Evolutionary conservation across 2,797 vertebrate species (phyloP).

Genomic region (Halcyon badia): DNA sequence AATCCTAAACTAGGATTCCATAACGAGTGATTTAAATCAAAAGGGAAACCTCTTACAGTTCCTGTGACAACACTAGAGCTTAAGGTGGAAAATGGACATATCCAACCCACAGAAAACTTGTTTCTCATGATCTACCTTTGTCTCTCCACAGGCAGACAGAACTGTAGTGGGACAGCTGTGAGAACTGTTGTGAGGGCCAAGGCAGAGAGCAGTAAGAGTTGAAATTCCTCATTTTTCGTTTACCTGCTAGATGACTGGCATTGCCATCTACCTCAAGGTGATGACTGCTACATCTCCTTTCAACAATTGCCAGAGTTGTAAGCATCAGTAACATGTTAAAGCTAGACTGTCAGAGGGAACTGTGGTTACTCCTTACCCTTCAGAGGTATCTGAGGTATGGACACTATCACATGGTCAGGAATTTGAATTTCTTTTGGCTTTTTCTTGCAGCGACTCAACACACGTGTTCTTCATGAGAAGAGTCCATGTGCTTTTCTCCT

Average conservation of each 20-base stretch:
- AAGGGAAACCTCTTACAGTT: too few relatives aligned
- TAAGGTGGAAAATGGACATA: not conserved
- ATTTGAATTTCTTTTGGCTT: not conserved
- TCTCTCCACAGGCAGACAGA: not conserved
- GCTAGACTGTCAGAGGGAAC: not conserved
- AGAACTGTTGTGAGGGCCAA: not conserved
- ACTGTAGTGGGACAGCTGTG: not conserved
- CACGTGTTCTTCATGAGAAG: not conserved
- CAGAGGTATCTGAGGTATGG: accelerated
- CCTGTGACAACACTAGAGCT: not conserved
- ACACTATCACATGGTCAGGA: not conserved
- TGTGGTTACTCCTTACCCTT: not conserved
- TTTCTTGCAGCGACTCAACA: not conserved
- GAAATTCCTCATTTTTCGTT: not conserved
- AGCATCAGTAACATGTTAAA: not conserved
- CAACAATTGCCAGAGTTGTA: not conserved
- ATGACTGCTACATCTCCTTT: not conserved
- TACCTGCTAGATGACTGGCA: too few relatives aligned
- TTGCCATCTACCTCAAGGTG: not conserved
- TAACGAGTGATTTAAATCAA: too few relatives aligned
- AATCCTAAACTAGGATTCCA: too few relatives aligned
- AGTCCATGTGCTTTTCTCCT: not conserved
- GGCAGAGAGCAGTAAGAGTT: not conserved
- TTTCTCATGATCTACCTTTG: not conserved
- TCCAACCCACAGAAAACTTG: not conserved